Conservation (phyloP, 2,113 vertebrate genomes). For the Eclectus roratus region DNA sequence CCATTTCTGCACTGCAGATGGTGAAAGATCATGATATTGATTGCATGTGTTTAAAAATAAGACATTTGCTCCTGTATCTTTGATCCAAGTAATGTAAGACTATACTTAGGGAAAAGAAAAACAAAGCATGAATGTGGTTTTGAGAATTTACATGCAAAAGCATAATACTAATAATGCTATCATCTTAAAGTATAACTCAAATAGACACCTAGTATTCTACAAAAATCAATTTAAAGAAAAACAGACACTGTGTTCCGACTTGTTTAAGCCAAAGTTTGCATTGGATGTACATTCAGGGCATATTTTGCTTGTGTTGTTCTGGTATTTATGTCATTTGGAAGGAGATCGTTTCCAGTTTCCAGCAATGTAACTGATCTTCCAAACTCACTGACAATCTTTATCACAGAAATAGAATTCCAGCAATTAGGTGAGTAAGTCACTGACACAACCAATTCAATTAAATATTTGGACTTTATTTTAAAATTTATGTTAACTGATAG, state of each 20-base stretch:
- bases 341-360: conserved; percentile 4
- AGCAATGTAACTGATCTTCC: background rate
- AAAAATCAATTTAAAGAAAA: conserved; percentile 30
- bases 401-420: background rate
- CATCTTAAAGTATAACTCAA: background rate
- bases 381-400: background rate
- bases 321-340: conserved; percentile 36
- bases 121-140: background rate
- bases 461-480: background rate
- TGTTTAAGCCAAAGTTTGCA: conserved; percentile 33
- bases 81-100: background rate
- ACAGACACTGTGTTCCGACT: background rate
- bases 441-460: conserved; percentile 14
- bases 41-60: conserved; percentile 17
- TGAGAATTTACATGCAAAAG: background rate
- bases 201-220: background rate
- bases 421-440: conserved; percentile 7
- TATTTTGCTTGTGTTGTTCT: conserved; percentile 18
- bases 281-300: conserved; percentile 18
- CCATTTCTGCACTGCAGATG: conserved; percentile 11
- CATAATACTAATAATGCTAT: background rate
- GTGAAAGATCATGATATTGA: background rate
- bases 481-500: background rate
- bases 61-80: background rate
- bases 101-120: rapidly evolving